These are phyloP conservation scores for Pangasianodon hypophthalmus DNA, from an alignment of 2,113 vertebrate genomes.

Conservation along the genomic window DNA sequence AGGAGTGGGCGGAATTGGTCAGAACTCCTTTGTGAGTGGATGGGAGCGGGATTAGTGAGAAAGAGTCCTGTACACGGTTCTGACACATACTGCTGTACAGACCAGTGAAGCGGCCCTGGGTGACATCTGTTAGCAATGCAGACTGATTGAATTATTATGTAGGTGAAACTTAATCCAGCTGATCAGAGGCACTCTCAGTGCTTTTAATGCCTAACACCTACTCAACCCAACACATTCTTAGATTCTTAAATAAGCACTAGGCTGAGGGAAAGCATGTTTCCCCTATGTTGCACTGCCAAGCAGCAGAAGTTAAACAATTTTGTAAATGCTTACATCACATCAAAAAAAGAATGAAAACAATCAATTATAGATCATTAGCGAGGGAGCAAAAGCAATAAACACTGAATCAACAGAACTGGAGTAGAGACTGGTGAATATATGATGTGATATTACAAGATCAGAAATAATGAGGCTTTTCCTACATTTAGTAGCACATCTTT, in stretches of 20 bases:
- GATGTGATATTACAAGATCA: neutral
- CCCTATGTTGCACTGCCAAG: neutral
- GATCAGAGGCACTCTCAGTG: conserved; percentile 50
- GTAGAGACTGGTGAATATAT: neutral
- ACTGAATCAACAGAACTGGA: neutral
- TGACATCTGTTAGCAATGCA: conserved; percentile 76
- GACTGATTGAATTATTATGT: conserved; percentile 67
- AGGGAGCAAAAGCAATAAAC: conserved; percentile 21
- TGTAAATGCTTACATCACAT: conserved; percentile 5
- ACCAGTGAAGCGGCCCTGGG: conserved; percentile 58
- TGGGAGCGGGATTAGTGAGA: neutral
- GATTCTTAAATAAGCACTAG: conserved; percentile 41
- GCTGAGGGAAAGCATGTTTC: conserved; percentile 19
- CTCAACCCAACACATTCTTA: conserved; percentile 39
- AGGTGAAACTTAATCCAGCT: conserved; percentile 61
- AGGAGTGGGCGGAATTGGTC: neutral
- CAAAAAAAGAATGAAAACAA: conserved; percentile 25
- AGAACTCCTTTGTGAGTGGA: neutral
- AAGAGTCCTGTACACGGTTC: conserved; percentile 17
- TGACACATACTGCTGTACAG: conserved; percentile 68
- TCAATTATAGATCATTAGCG: conserved; percentile 21
- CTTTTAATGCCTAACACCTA: conserved; percentile 44
- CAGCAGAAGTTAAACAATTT: conserved; percentile 16
- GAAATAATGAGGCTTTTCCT: neutral
- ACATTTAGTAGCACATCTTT: neutral